A percentile compares a stretch with the other conserved stretches of the same genome.
Conservation (phyloP, 2,113 vertebrate genomes). For the Hipposideros armiger region DNA sequence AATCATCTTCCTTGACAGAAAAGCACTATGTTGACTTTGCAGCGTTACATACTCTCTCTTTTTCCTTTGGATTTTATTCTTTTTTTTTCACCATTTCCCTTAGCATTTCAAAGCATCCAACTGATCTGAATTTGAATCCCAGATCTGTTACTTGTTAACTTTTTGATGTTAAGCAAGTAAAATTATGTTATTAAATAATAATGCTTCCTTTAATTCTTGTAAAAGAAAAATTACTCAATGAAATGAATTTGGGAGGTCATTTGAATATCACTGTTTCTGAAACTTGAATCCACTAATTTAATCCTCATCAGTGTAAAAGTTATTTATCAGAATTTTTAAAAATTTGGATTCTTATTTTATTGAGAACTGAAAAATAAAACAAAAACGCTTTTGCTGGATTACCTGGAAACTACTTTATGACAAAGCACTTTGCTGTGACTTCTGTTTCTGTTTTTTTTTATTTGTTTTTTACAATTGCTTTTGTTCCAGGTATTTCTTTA, state of each 20-base stretch:
- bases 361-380: not conserved
- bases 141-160: not conserved
- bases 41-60: not conserved
- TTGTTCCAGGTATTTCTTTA: not conserved
- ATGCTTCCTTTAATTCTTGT: not conserved
- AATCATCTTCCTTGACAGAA: not conserved
- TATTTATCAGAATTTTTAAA: not conserved
- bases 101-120: not conserved
- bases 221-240: not conserved
- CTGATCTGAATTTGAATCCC: not conserved
- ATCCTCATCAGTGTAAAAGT: not conserved
- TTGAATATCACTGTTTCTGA: not conserved
- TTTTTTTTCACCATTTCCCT: not conserved
- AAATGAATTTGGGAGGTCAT: not conserved
- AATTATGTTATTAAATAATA: not conserved
- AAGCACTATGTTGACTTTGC: not conserved
- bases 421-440: not conserved
- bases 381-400: not conserved
- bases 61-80: not conserved
- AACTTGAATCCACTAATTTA: not conserved
- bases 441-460: not conserved
- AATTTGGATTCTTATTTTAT: not conserved
- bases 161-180: not conserved
- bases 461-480: not conserved
- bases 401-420: not conserved